Evolutionary conservation across 2,888 invertebrate species (phyloP), one percentile per base, ranked within the genome.

Genomic region (Drosophila ezoana): DNA sequence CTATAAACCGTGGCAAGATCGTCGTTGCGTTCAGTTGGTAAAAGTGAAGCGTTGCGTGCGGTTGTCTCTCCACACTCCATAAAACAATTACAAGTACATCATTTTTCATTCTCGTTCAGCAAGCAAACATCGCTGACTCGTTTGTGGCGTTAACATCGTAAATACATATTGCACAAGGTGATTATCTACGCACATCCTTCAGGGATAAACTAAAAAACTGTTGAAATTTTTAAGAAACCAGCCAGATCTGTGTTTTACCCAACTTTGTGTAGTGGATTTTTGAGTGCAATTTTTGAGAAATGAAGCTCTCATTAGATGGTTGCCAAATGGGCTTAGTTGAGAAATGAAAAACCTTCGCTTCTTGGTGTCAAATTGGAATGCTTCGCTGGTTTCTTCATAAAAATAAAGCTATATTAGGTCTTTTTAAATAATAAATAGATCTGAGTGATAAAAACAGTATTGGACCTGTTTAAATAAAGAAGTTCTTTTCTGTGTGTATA

Each of bases 1-100:
- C 91, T 92, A 92, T 92, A 92, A 92, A 90, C 92, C 86, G 90
- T 89, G 90, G 90, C 89, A 90, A 90, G 90, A 90, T 90, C 89
- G 90, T 85, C 89, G 82, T 79, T 84, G 79, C 90, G 90, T 91
- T 90, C 92, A 92, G 92, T 92, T 90, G 89, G 90, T 91, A 90
- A 90, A 91, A 90, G 91, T 90, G 84, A 87, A 90, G 89, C 91
- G 91, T 90, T 90, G 84, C 91, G 90, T 91, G 89, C 90, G 91
- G 91, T 89, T 81, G 87, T 71, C 68, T 72, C 59, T 72, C 70
- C 67, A 67, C 59, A 66, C 37, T 37, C 45, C 49, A 47, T 48
- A 56, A 58, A 47, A 57, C 53, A 61, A 68, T 57, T 45, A 45
- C 20, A 56, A 67, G 35, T 48, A 51, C 59, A 48, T 44, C 44